Evolutionary conservation across 2,888 invertebrate species (phyloP).

Genomic region (Ligdia adustata): DNA sequence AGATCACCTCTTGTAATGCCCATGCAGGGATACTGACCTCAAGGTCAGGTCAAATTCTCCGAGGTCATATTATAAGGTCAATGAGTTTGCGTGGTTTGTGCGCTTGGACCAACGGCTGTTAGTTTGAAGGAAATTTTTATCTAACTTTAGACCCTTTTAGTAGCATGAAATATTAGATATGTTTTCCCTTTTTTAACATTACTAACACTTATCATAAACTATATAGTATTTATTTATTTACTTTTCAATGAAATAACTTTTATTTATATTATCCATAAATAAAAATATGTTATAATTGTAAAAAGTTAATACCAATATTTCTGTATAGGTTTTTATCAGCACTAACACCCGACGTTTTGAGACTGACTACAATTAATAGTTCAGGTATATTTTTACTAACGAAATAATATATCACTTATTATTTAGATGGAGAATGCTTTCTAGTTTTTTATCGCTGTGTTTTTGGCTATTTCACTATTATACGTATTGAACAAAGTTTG

Average conservation of each 20-base stretch:
- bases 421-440: constrained; percentile 79
- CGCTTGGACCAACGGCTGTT: constrained; percentile 80
- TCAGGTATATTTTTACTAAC: constrained; percentile 73
- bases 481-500: constrained; percentile 22
- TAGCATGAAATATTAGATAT: constrained; percentile 44
- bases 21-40: constrained; percentile 55
- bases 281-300: background rate
- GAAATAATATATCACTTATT: constrained; percentile 43
- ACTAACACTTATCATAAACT: constrained; percentile 16
- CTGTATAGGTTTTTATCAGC: constrained; percentile 83
- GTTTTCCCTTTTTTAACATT: constrained; percentile 47
- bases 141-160: constrained; percentile 35
- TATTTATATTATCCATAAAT: background rate
- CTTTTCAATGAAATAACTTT: background rate
- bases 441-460: constrained; percentile 60
- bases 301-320: constrained; percentile 39
- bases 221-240: constrained; percentile 16
- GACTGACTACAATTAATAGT: constrained; percentile 82
- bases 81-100: constrained; percentile 41
- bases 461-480: constrained; percentile 48
- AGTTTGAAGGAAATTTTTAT: constrained; percentile 31
- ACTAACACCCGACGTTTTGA: constrained; percentile 82
- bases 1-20: constrained; percentile 73
- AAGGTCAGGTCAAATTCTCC: constrained; percentile 51
- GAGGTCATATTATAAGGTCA: constrained; percentile 41